Conservation (phyloP, 2,888 invertebrate species). For the Aphidoletes aphidimyza region DNA sequence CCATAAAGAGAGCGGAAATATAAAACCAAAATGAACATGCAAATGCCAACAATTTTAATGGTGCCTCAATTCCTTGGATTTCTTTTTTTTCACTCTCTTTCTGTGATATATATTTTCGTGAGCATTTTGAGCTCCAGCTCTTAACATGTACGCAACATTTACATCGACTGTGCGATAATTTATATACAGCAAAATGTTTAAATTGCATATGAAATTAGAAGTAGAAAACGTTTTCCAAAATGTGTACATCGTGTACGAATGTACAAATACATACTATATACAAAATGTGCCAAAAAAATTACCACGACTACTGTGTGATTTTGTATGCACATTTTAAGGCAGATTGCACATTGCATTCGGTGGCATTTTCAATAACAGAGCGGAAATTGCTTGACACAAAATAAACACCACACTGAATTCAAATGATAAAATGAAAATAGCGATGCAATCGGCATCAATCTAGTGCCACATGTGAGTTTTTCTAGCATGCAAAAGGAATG, state of each 20-base stretch:
- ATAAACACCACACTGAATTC: background rate
- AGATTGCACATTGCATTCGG: background rate
- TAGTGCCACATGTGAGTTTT: too few relatives aligned
- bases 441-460: background rate
- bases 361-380: background rate
- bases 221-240: too few relatives aligned
- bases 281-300: too few relatives aligned
- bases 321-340: background rate
- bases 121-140: too few relatives aligned
- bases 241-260: too few relatives aligned
- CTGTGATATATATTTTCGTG: conserved; percentile 32
- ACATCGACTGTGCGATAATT: conserved; percentile 32
- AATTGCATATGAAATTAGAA: conserved; percentile 28
- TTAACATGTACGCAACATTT: background rate
- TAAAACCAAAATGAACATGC: conserved; percentile 9
- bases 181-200: background rate
- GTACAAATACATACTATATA: too few relatives aligned
- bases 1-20: conserved; percentile 44
- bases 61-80: conserved; percentile 40
- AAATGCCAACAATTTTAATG: conserved; percentile 1
- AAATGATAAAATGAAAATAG: conserved; percentile 3
- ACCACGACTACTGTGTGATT: too few relatives aligned
- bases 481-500: too few relatives aligned
- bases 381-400: conserved; percentile 27
- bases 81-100: background rate